Conservation (phyloP, 1,140 invertebrate genomes). For the Drosophila ambigua region DNA sequence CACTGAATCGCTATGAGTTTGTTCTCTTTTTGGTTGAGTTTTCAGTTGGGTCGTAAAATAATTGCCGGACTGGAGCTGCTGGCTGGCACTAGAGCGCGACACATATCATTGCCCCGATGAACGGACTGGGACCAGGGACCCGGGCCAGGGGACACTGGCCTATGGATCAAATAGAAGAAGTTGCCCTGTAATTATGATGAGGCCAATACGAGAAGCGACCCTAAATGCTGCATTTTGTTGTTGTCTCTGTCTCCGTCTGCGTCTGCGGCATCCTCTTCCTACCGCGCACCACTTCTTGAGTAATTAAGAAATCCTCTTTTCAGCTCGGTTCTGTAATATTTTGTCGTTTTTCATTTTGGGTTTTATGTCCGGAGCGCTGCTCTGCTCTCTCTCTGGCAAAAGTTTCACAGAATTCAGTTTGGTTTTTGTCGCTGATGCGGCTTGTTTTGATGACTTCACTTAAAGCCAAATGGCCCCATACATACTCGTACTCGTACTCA, state of each 20-base stretch:
- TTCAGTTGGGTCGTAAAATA: constrained; percentile 79
- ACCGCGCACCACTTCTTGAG: constrained; percentile 43
- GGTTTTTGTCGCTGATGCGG: constrained; percentile 45
- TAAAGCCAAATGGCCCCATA: constrained; percentile 68
- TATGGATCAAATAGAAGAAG: constrained; percentile 48
- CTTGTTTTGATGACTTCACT: constrained; percentile 79
- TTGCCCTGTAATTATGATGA: constrained; percentile 79
- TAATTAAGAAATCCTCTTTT: constrained; percentile 82
- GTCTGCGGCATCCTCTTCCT: background rate
- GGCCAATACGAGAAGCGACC: constrained; percentile 78
- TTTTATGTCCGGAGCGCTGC: constrained; percentile 63
- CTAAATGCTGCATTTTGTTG: constrained; percentile 61
- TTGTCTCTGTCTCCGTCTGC: constrained; percentile 27
- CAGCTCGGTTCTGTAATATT: constrained; percentile 30
- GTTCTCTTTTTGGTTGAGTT: constrained; percentile 45
- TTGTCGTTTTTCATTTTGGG: constrained; percentile 31
- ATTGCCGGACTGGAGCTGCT: constrained; percentile 61
- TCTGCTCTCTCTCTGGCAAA: constrained; percentile 36
- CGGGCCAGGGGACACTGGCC: constrained; percentile 23
- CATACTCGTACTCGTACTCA: constrained; percentile 15
- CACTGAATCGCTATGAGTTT: constrained; percentile 54
- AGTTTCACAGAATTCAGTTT: constrained; percentile 75
- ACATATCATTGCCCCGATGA: constrained; percentile 70
- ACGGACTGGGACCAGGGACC: constrained; percentile 29
- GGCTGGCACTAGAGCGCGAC: constrained; percentile 68